A percentile compares a stretch with the other conserved stretches of the same genome.
phyloP scores from a whole-genome alignment of 35 echinoderm and acorn worm genomes.

The Antedon bifida region DNA sequence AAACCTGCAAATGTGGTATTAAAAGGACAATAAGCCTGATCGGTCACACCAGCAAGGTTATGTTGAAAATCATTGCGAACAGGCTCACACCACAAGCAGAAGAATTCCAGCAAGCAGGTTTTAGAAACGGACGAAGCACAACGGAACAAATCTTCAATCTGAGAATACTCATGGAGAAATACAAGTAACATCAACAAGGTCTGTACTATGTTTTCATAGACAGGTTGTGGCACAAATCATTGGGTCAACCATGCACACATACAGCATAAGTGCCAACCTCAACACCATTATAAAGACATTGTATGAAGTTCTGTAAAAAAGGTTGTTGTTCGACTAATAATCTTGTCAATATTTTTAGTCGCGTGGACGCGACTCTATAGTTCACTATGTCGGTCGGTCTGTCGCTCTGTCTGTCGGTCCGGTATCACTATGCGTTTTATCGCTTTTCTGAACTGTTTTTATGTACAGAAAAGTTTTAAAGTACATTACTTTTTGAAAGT shows the following conservation, averaged over 20 bases:
- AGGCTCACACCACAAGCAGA: background rate
- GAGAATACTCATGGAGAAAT: slow-evolving; percentile 25
- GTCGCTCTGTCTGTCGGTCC: too few relatives aligned
- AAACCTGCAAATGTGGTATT: too few relatives aligned
- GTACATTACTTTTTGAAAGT: too few relatives aligned
- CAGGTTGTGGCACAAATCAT: slow-evolving; percentile 19
- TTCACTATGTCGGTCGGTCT: too few relatives aligned
- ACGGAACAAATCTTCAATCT: slow-evolving; percentile 12
- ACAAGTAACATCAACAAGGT: slow-evolving; percentile 13
- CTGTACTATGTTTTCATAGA: slow-evolving; percentile 24
- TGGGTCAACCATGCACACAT: slow-evolving; percentile 28
- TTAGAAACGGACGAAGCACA: background rate
- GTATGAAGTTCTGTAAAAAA: too few relatives aligned
- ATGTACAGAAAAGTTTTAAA: too few relatives aligned
- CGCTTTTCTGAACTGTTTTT: too few relatives aligned
- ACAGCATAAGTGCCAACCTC: slow-evolving; percentile 17
- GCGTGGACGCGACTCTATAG: too few relatives aligned
- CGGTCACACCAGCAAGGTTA: slow-evolving; percentile 6
- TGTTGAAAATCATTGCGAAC: slow-evolving; percentile 3
- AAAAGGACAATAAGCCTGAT: too few relatives aligned
- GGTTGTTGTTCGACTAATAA: too few relatives aligned
- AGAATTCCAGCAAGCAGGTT: background rate
- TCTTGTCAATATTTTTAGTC: too few relatives aligned
- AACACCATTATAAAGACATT: background rate
- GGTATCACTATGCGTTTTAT: too few relatives aligned